phyloP scores from a whole-genome alignment of 2,888 invertebrate species.

The Protophormia terraenovae region DNA sequence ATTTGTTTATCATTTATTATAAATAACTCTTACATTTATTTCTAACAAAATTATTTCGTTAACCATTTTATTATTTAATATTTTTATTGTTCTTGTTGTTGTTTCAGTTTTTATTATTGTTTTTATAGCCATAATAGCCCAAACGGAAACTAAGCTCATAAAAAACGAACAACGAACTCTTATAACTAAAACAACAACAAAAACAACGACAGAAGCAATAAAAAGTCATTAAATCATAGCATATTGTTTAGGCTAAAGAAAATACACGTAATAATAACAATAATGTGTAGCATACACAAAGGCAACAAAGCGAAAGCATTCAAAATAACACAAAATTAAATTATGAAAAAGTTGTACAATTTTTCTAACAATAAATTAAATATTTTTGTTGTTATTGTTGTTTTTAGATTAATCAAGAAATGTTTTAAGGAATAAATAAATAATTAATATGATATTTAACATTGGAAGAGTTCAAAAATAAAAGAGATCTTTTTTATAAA shows the following conservation, averaged over 20 bases:
- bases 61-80: conserved; percentile 23
- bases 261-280: background rate
- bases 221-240: conserved; percentile 57
- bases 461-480: background rate
- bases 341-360: background rate
- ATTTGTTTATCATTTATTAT: no score
- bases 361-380: background rate
- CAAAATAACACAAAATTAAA: background rate
- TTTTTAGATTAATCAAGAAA: background rate
- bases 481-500: background rate
- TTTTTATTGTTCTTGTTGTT: background rate
- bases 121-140: conserved; percentile 3
- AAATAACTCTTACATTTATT: no score
- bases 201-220: conserved; percentile 13
- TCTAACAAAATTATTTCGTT: no score
- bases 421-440: background rate
- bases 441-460: background rate
- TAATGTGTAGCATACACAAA: background rate
- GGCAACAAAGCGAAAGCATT: background rate
- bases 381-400: background rate
- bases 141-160: background rate
- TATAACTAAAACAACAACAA: conserved; percentile 8
- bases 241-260: conserved; percentile 36
- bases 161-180: background rate
- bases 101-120: background rate